Base-by-base conservation (phyloP, 2,888 invertebrate species). In the Elaeidobius kamerunicus region DNA sequence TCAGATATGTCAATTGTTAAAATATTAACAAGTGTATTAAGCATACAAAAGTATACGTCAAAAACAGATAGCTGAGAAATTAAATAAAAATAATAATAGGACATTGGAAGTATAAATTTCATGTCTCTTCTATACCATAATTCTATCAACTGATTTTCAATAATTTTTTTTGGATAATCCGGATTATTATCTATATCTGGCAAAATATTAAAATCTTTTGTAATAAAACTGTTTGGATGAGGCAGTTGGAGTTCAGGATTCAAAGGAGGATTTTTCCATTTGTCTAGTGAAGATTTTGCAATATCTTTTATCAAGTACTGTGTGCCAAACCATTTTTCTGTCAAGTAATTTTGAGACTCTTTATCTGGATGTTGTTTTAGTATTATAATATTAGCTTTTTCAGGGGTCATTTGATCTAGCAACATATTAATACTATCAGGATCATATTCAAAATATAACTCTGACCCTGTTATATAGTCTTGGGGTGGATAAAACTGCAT, bases 81-180 rank as follows among this genome's bases (percentile, higher is more conserved):
- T 58, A 91, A 81, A 69, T 86, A 83, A 66, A 88, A 83, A 63
- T 82, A 79, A 62, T 89, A 80, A 59, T 81, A 79, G 0, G 88
- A 88, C 35, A 85, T 84, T 0, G 94, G 94, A 41, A 90, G 77
- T 30, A 83, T 77, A 69, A 91, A 94, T 69, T 86, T 89, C 60
- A 83, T 81, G 70, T 94, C 94, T 17, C 85, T 84, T 61, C 86
- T 85, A 72, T 87, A 90, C 91, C 91, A 94, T 41, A 93, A 68
- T 69, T 91, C 89, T 38, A 78, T 71, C 14, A 76, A 64, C 11
- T 76, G 69, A n/a, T 77, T 77, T 34, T 76, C 70, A 7, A 79
- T 62, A 32, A 88, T 73, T 66, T 81, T 80, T 27, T 72, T 69
- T 1, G 88, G 88, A 61, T 78, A 77, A 30, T 69, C 68, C 0